phyloP scores from a whole-genome alignment of 2,888 invertebrate genomes.

The Philhelius pedissequus region DNA sequence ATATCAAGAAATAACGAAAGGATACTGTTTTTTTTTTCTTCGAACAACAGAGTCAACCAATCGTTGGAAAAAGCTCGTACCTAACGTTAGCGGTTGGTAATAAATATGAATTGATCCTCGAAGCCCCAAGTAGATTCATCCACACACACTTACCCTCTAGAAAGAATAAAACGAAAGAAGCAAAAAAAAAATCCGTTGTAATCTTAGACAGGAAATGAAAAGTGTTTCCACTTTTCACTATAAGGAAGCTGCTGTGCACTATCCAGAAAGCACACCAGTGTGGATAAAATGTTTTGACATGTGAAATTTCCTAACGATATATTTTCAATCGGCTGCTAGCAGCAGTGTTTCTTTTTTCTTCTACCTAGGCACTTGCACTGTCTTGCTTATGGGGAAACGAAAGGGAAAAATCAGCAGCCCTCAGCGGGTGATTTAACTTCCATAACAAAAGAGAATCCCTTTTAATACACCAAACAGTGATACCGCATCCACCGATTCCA shows the following conservation, averaged over 20 bases:
- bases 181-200: constrained; percentile 37
- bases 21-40: constrained; percentile 11
- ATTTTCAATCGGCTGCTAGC: constrained; percentile 33
- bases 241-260: constrained; percentile 42
- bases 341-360: not conserved
- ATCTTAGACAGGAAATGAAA: constrained; percentile 67
- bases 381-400: too few species aligned
- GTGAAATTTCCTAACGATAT: constrained; percentile 63
- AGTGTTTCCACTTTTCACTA: constrained; percentile 55
- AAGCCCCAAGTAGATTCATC: not conserved
- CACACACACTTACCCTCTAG: not conserved
- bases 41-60: not conserved
- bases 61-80: not conserved
- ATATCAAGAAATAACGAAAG: constrained; percentile 1
- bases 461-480: constrained; percentile 9
- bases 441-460: constrained; percentile 5
- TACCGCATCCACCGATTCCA: not conserved
- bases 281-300: constrained; percentile 63
- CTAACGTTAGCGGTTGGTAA: not conserved
- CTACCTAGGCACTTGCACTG: not conserved
- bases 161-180: not conserved
- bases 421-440: constrained; percentile 38
- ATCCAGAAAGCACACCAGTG: not conserved
- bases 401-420: not conserved
- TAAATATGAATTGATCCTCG: constrained; percentile 62